Evolutionary conservation across 2,797 vertebrate genomes (phyloP).

Genomic region (Lutra lutra): DNA sequence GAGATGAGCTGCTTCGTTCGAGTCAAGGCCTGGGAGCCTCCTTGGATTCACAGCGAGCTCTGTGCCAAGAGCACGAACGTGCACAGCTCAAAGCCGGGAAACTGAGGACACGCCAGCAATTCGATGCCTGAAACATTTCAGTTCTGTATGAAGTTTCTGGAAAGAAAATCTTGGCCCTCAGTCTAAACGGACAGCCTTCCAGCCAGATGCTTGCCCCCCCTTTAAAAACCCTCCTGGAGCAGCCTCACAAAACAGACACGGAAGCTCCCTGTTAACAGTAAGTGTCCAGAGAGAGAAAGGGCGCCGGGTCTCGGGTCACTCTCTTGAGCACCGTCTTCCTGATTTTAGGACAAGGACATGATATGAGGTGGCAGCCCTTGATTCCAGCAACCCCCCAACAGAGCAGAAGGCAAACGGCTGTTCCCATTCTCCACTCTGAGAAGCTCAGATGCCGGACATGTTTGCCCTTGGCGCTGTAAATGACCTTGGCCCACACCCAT

Average conservation of each 20-base stretch:
- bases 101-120: neutral
- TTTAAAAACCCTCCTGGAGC: no score
- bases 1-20: neutral
- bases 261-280: neutral
- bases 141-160: neutral
- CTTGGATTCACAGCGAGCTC: neutral
- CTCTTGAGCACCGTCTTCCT: neutral
- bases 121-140: neutral
- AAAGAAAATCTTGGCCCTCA: neutral
- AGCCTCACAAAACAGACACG: neutral
- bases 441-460: neutral
- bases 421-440: no score
- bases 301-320: no score
- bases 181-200: neutral
- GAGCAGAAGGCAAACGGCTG: neutral
- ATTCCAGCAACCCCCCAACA: neutral
- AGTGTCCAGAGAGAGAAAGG: neutral
- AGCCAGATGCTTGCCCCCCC: no score
- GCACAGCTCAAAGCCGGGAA: constrained; percentile 52
- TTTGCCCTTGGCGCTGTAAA: neutral
- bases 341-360: neutral
- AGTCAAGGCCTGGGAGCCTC: neutral
- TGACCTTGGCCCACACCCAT: neutral
- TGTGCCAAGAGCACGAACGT: constrained; percentile 60
- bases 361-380: neutral